Evolutionary conservation across 2,888 invertebrate species (phyloP), one percentile per base, ranked within the genome.

Genomic region (Dicycla oo): DNA sequence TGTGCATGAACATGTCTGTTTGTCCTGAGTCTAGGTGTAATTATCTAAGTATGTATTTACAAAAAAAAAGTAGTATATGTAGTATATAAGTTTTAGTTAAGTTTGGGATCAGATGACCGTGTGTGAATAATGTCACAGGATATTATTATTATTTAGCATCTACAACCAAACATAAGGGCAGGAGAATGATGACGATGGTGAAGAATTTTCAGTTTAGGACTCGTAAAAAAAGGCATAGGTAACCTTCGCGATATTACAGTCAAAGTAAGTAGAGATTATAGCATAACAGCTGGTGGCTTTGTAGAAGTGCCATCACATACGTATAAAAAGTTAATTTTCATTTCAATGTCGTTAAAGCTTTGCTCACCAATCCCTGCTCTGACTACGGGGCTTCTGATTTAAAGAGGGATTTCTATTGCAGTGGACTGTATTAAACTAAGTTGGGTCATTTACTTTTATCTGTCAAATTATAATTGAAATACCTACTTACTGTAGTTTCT

Each of bases 331-430:
- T 26, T 18, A 18, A 73, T 73, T 64, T 57, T 57, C 18, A 73
- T 73, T 73, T 56, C 47, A 26, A 20, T 56, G 34, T 63, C 63
- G 15, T 73, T 73, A 40, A 53, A 63, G 54, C 20, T 73, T 73
- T 30, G n/a, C 15, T 23, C 47, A 30, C 20, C 15, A 47, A 47
- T 45, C 38, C 38, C 6, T 20, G 20, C 30, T 30, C 45, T 20
- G 23, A 62, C 38, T 61, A 40, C n/a, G 20, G 5, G 15, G 30
- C 26, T 45, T 73, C 15, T 47, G 38, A 11, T 13, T 72, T 20
- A 20, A 66, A 43, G 15, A 54, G 8, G 0, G 15, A 7, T 15
- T 15, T 45, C 30, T 6, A 11, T 51, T 64, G 5, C 13, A 30
- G 4, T n/a, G n/a, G 18, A n/a, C 18, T n/a, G 40, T 47, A 13